These are phyloP conservation scores for Thermophis baileyi DNA, from an alignment of 2,113 vertebrate genomes.

Conservation along the genomic window DNA sequence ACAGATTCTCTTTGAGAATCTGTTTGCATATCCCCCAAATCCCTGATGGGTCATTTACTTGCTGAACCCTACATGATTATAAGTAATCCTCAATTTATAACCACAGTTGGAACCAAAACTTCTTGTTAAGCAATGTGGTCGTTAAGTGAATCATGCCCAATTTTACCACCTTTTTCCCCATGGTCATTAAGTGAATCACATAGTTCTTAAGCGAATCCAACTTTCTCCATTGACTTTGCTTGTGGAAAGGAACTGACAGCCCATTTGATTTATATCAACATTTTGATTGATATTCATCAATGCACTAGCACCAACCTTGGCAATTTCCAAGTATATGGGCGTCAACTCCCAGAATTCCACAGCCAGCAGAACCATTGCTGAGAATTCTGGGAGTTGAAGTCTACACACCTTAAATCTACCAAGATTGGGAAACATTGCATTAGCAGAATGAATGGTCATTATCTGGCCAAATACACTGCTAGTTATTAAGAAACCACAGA, in stretches of 20 bases:
- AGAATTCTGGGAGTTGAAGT: background rate
- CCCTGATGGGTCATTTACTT: background rate
- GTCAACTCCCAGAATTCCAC: too few species aligned
- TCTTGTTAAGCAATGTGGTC: background rate
- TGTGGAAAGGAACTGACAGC: background rate
- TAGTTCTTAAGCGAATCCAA: background rate
- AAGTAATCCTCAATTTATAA: background rate
- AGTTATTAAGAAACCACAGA: background rate
- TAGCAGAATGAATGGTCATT: background rate
- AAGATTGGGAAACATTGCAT: background rate
- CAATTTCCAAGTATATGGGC: background rate
- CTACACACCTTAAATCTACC: background rate
- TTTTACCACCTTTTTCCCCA: background rate
- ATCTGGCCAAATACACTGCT: background rate
- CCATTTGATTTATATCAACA: background rate
- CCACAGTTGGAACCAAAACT: background rate
- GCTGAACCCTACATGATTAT: background rate
- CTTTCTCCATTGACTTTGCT: background rate
- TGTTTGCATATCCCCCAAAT: background rate
- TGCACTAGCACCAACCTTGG: background rate
- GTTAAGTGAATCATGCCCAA: background rate
- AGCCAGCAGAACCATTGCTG: too few species aligned
- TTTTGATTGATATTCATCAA: background rate
- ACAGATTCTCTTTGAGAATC: background rate
- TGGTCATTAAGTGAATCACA: background rate